Base-by-base conservation (phyloP, 1,140 invertebrate genomes). In the Homarus americanus region DNA sequence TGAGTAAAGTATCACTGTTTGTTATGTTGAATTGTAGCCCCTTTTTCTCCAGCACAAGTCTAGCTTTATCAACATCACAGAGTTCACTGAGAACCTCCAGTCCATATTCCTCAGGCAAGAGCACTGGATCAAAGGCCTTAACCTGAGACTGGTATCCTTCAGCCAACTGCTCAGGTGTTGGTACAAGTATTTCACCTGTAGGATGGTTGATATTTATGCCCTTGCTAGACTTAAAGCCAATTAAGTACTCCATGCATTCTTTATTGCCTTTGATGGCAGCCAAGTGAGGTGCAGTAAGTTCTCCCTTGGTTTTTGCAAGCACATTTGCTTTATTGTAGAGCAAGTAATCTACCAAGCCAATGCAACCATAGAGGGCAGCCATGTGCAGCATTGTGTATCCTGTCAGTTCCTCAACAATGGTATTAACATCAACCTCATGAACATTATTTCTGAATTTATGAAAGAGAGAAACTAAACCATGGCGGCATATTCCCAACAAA, bases 231-330 rank as follows among this genome's bases (percentile, higher is more conserved):
- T 24, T 58, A 24, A 20, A 58, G 10, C 24, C 53, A 58, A 24
- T 15, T 24, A 58, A 24, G 76, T 79, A 79, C 38, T 79, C 40
- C 76, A 79, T 44, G 76, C 76, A 79, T 41, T 79, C 76, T 32
- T 24, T 79, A 10, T 79, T 41, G 10, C 76, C 76, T n/a, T 44
- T 79, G 9, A n/a, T 38, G 12, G 76, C 76, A 32, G 76, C 76
- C 40, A 49, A 10, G 7, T 79, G n/a, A 0, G 24, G 40, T 2
- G 76, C 40, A 0, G 63, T 69, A 10, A 69, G 63, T 10, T 28
- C 63, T 32, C n/a, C 12, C 12, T 32, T 69, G 12, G 17, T 24
- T 32, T 9, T 32, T 28, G n/a, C n/a, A 24, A 10, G n/a, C 12
- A 32, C 5, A 24, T 69, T 28, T 0, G 63, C 63, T 28, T 28